Evolutionary conservation across 2,797 vertebrate genomes (phyloP).

Genomic region (Gambelia wislizenii): DNA sequence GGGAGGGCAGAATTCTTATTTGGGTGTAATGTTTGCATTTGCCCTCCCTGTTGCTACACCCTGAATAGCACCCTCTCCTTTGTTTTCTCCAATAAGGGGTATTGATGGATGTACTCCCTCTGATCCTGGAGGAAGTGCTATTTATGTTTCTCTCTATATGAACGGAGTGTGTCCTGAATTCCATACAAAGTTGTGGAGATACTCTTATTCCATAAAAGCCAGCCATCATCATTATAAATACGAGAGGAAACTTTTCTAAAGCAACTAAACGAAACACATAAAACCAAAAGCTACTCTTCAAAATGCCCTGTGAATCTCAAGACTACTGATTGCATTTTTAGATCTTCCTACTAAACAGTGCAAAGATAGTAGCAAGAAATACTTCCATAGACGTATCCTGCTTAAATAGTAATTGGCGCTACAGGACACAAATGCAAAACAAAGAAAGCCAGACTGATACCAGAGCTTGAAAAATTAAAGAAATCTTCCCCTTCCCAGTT

Average conservation of each 20-base stretch:
- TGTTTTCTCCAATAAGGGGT: neutral
- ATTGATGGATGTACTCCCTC: neutral
- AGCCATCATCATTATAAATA: neutral
- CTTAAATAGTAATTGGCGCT: neutral
- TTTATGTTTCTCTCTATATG: neutral
- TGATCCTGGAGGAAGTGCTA: neutral
- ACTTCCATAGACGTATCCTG: neutral
- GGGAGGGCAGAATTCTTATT: no score
- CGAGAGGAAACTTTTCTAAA: neutral
- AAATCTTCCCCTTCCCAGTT: no score
- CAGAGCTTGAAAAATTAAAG: neutral
- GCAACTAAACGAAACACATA: no score
- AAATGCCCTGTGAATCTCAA: neutral
- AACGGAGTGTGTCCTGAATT: neutral
- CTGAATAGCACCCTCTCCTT: neutral
- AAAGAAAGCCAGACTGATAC: neutral
- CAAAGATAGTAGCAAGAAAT: neutral
- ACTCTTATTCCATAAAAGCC: no score
- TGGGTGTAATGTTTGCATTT: no score
- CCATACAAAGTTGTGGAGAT: neutral
- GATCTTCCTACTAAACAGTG: no score
- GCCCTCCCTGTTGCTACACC: no score
- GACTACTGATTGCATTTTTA: no score
- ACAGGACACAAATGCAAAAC: neutral
- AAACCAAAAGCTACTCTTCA: neutral